phyloP scores from a whole-genome alignment of 2,113 vertebrate species.

The Macheiramphus alcinus region DNA sequence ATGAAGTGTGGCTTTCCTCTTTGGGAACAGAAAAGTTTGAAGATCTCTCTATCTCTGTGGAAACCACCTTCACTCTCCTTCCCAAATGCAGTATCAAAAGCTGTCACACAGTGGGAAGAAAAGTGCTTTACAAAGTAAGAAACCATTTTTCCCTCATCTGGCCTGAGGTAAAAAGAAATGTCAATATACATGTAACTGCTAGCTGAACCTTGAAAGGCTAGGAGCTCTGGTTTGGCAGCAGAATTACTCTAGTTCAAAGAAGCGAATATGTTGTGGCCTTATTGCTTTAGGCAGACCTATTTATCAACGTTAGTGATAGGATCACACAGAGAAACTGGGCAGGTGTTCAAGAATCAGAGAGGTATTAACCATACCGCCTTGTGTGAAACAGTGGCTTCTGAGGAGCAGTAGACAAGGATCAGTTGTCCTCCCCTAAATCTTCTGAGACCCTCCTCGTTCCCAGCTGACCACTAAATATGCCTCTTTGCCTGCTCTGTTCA shows the following conservation, averaged over 20 bases:
- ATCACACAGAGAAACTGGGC: conserved; percentile 26
- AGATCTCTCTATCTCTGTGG: background rate
- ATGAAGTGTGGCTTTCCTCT: background rate
- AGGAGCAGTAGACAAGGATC: background rate
- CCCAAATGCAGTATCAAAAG: background rate
- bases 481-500: background rate
- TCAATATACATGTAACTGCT: conserved; percentile 31
- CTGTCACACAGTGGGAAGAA: background rate
- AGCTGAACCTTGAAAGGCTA: conserved; percentile 14
- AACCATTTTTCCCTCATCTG: background rate
- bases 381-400: background rate
- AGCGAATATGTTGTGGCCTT: conserved; percentile 24
- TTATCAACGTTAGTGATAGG: conserved; percentile 17
- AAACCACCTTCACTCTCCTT: background rate
- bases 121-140: background rate
- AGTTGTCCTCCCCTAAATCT: background rate
- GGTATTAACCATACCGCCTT: background rate
- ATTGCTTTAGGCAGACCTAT: conserved; percentile 33
- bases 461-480: background rate
- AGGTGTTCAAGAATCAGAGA: background rate
- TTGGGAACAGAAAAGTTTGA: background rate
- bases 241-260: conserved; percentile 34
- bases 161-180: conserved; percentile 39
- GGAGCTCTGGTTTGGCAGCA: conserved; percentile 21
- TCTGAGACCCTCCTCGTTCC: background rate